Conservation (phyloP, 2,888 invertebrate species). For the Yponomeuta sedellus region DNA sequence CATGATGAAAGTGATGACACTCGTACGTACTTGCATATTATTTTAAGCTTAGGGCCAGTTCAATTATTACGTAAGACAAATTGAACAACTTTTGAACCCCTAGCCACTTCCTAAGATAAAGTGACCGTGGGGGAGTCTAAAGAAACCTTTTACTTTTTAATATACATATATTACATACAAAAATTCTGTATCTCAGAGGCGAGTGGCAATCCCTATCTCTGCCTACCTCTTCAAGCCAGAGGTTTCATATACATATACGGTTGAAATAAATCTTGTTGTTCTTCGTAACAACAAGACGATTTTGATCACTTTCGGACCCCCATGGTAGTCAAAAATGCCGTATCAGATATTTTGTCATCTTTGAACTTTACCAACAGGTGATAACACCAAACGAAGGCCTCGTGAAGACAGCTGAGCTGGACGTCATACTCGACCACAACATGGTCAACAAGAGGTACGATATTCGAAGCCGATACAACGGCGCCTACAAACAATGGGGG, state of each 20-base stretch:
- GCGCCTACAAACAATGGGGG: background rate
- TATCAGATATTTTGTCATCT: background rate
- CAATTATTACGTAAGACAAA: no score
- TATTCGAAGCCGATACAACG: background rate
- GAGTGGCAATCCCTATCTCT: no score
- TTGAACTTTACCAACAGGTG: background rate
- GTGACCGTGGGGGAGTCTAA: no score
- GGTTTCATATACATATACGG: no score
- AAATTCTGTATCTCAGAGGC: no score
- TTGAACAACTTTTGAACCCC: no score
- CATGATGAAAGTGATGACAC: background rate
- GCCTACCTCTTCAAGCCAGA: no score
- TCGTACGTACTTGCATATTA: background rate
- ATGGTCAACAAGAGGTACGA: background rate
- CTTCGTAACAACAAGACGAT: background rate
- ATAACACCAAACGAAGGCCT: background rate
- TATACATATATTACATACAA: no score
- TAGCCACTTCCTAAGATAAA: no score
- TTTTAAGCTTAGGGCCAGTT: background rate
- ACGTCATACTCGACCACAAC: background rate
- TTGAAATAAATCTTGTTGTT: background rate
- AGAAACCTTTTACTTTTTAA: no score
- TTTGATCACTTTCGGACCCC: no score
- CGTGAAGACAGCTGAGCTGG: background rate
- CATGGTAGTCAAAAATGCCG: no score